Conservation (phyloP, 2,888 invertebrate genomes). For the Drosophila falleni region DNA sequence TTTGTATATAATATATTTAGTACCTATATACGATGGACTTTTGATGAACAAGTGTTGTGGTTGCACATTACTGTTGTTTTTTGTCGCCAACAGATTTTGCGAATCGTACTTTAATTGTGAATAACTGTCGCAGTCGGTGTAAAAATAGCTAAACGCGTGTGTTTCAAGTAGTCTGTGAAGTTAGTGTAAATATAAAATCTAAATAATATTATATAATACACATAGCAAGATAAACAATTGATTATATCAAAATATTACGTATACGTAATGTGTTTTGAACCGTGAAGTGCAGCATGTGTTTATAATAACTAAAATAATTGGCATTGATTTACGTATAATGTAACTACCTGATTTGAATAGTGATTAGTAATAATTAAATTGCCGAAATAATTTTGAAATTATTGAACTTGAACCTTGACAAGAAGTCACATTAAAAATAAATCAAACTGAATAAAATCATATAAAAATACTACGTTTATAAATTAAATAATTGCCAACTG, state of each 20-base stretch:
- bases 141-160: background rate
- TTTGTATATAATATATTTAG: background rate
- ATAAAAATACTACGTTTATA: background rate
- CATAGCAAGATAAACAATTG: background rate
- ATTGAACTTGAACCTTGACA: conserved; percentile 22
- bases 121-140: conserved; percentile 38
- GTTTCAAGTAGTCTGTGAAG: background rate
- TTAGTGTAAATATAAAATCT: background rate
- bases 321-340: conserved; percentile 22
- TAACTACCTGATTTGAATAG: conserved; percentile 7
- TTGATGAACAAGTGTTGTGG: conserved; percentile 66
- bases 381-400: background rate
- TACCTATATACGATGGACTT: conserved; percentile 10
- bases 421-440: background rate
- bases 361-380: background rate
- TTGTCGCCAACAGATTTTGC: conserved; percentile 23
- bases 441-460: background rate
- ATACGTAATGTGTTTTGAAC: conserved; percentile 23
- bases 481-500: conserved; percentile 1
- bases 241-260: conserved; percentile 3
- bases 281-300: conserved; percentile 22
- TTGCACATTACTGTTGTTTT: background rate
- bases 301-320: conserved; percentile 1
- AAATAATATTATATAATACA: background rate
- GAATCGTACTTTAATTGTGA: conserved; percentile 56